phyloP scores from a whole-genome alignment of 2,113 vertebrate genomes.

The Colinus virginianus region DNA sequence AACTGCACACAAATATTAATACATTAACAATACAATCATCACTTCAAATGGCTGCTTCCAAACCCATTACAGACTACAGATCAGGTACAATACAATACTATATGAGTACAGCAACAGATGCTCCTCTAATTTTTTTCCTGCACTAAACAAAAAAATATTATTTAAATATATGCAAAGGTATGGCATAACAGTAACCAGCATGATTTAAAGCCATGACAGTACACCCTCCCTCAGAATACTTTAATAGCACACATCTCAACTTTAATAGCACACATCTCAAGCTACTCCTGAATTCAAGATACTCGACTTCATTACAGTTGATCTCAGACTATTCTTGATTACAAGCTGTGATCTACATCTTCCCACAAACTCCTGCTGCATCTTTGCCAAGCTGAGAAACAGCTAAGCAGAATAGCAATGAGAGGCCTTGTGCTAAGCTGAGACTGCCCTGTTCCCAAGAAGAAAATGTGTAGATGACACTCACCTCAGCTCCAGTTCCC shows the following conservation, averaged over 20 bases:
- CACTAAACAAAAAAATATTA: background rate
- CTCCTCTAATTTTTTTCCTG: background rate
- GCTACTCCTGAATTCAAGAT: background rate
- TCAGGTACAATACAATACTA: background rate
- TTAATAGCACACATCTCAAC: background rate
- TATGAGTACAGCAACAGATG: background rate
- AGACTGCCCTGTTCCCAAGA: background rate
- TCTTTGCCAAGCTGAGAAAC: background rate
- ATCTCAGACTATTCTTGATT: background rate
- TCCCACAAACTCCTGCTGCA: background rate
- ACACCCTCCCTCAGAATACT: background rate
- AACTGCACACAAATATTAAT: background rate
- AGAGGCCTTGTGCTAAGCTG: background rate
- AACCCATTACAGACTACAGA: background rate
- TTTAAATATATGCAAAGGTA: background rate
- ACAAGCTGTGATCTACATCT: background rate
- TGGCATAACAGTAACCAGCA: background rate
- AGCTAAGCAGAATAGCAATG: rapidly evolving
- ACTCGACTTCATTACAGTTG: background rate
- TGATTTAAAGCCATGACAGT: background rate
- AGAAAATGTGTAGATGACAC: rapidly evolving
- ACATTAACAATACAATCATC: background rate
- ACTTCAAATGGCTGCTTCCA: background rate
- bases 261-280: background rate
- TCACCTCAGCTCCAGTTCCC: background rate